Evolutionary conservation across 1,140 invertebrate genomes (phyloP).

Genomic region (Drosophila quadrilineata): DNA sequence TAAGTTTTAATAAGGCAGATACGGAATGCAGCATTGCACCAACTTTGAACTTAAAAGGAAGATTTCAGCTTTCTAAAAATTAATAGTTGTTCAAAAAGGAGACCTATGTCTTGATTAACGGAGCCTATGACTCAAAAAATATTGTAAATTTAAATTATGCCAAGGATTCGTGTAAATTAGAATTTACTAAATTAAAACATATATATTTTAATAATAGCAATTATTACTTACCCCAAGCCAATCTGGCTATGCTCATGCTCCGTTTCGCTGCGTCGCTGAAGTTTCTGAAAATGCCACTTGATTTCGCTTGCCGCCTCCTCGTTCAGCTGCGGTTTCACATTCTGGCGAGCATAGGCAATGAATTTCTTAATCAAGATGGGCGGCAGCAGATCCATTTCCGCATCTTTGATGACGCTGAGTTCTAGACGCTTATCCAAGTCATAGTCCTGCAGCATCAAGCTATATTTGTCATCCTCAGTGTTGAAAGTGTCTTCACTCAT

Average conservation of each 20-base stretch:
- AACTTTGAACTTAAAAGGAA: too few relatives aligned
- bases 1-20: too few relatives aligned
- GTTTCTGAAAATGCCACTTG: slow-evolving; percentile 91
- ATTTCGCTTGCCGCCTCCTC: slow-evolving; percentile 86
- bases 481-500: slow-evolving; percentile 33
- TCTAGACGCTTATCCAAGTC: slow-evolving; percentile 84
- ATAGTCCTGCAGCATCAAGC: slow-evolving; percentile 49
- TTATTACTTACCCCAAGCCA: slow-evolving; percentile 48
- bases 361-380: slow-evolving; percentile 91
- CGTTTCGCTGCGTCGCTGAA: slow-evolving; percentile 82
- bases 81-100: too few relatives aligned
- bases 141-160: too few relatives aligned
- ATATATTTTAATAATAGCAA: slow-evolving; percentile 1
- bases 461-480: slow-evolving; percentile 13
- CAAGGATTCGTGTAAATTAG: too few relatives aligned
- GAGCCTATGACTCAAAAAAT: too few relatives aligned
- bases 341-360: slow-evolving; percentile 93
- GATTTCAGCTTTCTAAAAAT: too few relatives aligned
- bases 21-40: too few relatives aligned
- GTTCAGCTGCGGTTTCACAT: slow-evolving; percentile 91
- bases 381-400: slow-evolving; percentile 88
- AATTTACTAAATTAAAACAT: slow-evolving; percentile 45
- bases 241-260: slow-evolving; percentile 40
- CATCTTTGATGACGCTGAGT: slow-evolving; percentile 81
- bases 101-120: too few relatives aligned